A percentile compares a stretch with the other conserved stretches of the same genome.
These are phyloP conservation scores for Zelostemma sp. DNA, from an alignment of 1,140 invertebrate species.

Conservation along the genomic window DNA sequence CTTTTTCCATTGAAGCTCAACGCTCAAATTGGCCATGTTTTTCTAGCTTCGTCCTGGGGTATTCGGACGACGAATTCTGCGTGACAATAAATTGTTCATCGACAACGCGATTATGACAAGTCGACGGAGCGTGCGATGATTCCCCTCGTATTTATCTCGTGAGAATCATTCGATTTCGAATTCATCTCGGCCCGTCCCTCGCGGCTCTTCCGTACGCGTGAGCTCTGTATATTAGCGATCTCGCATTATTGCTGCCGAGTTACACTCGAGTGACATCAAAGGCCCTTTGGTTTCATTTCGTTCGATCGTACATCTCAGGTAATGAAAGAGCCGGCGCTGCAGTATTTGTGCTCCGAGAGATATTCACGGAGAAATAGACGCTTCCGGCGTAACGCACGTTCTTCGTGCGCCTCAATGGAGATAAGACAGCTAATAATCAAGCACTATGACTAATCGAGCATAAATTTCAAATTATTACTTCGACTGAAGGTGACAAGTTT, in stretches of 20 bases:
- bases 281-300: slow-evolving; percentile 27
- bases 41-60: not conserved
- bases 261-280: slow-evolving; percentile 39
- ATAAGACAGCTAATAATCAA: not conserved
- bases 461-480: too few relatives aligned
- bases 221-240: slow-evolving; percentile 23
- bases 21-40: not conserved
- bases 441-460: too few relatives aligned
- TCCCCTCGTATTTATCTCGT: slow-evolving; percentile 7
- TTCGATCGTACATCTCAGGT: slow-evolving; percentile 18
- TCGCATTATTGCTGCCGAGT: slow-evolving; percentile 11
- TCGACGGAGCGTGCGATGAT: slow-evolving; percentile 9
- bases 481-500: too few relatives aligned
- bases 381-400: not conserved
- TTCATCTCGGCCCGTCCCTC: slow-evolving; percentile 11
- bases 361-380: not conserved
- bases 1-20: slow-evolving; percentile 10
- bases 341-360: slow-evolving; percentile 3
- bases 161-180: slow-evolving; percentile 19
- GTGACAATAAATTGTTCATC: not conserved
- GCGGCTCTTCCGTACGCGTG: slow-evolving; percentile 10
- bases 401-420: not conserved
- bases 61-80: not conserved
- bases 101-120: not conserved
- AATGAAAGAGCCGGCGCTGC: slow-evolving; percentile 6